Base-by-base conservation (phyloP, 2,113 vertebrate genomes). In the Numenius arquata region DNA sequence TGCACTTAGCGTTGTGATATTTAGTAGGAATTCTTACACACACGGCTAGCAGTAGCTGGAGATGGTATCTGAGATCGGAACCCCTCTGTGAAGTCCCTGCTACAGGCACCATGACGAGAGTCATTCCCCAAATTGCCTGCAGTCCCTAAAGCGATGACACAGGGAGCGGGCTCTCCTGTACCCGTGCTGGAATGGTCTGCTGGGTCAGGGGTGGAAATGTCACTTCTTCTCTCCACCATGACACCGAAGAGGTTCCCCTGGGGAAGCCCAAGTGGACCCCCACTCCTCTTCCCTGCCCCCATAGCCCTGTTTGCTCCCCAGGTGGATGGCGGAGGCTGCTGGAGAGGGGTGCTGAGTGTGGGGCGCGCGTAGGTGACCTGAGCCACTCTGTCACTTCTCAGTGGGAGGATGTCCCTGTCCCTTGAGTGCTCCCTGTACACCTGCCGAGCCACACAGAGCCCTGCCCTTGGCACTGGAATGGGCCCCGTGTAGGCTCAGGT, bases 401-500 rank as follows among this genome's bases (percentile, higher is more conserved):
- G 62, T 1, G 0, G 9, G 65, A 48, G 4, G 52, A 34, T 68
- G 62, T 55, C 47, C 7, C n/a, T 43, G 70, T 68, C 70, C 70
- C 53, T 41, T 2, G 1, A 36, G 62, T 38, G 47, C 19, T 59
- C 38, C 23, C 26, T 26, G 16, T 11, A 41, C 16, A 5, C 20
- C 29, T 17, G 43, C 38, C 0, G 36, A 72, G 89, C 45, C 38
- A 61, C 45, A 17, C 12, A 45, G 34, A 26, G 8, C 58, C 81
- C 50, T 34, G 59, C 0, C 2, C 56, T 36, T 43, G 41, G 43
- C 32, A 26, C 36, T 14, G 41, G 36, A 15, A 19, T 0, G 5
- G 47, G 25, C 29, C 40, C 29, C 3, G 4, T 3, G 8, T 14
- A 17, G 2, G 3, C 20, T 40, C 25, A 5, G 32, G 32, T 19